A percentile compares a stretch with the other conserved stretches of the same genome.
Conservation (phyloP, 2,888 invertebrate species). For the Megalurothrips usitatus region DNA sequence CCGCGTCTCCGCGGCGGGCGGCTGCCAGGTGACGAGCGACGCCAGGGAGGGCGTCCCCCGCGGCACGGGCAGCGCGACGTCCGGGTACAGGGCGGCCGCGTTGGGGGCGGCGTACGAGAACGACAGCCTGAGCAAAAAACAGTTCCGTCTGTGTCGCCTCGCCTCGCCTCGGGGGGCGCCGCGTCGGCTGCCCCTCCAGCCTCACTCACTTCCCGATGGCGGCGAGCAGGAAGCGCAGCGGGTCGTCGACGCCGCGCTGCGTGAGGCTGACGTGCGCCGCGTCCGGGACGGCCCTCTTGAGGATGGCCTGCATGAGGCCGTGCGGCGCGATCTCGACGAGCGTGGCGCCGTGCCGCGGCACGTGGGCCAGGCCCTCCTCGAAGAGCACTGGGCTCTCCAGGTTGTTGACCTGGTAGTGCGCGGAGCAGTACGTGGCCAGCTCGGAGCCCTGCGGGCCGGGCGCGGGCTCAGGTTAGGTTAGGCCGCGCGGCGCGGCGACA, state of each 20-base stretch:
- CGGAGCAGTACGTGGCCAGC: slow-evolving; percentile 63
- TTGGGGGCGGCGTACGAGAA: slow-evolving; percentile 60
- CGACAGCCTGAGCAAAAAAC: not conserved
- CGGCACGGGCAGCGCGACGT: slow-evolving; percentile 75
- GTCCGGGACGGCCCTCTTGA: slow-evolving; percentile 56
- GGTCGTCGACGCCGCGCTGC: slow-evolving; percentile 54
- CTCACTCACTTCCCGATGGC: slow-evolving; percentile 49
- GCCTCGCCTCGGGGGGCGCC: no score
- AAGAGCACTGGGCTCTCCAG: slow-evolving; percentile 59
- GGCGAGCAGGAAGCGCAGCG: slow-evolving; percentile 45
- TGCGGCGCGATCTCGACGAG: slow-evolving; percentile 68
- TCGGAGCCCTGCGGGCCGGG: slow-evolving; percentile 59
- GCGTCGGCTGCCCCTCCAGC: no score
- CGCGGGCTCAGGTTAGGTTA: no score
- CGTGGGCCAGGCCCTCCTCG: slow-evolving; percentile 58
- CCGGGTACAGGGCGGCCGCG: slow-evolving; percentile 70
- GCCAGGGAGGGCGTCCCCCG: slow-evolving; percentile 80
- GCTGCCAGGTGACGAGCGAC: slow-evolving; percentile 84
- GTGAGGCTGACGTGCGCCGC: slow-evolving; percentile 56
- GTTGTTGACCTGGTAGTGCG: slow-evolving; percentile 87
- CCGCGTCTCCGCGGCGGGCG: slow-evolving; percentile 63
- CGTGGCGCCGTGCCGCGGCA: slow-evolving; percentile 58
- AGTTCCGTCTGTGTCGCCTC: no score
- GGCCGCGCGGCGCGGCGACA: no score
- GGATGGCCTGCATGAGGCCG: slow-evolving; percentile 61